These are phyloP conservation scores for Lordiphosa clarofinis DNA, from an alignment of 1,140 invertebrate genomes.

Conservation along the genomic window DNA sequence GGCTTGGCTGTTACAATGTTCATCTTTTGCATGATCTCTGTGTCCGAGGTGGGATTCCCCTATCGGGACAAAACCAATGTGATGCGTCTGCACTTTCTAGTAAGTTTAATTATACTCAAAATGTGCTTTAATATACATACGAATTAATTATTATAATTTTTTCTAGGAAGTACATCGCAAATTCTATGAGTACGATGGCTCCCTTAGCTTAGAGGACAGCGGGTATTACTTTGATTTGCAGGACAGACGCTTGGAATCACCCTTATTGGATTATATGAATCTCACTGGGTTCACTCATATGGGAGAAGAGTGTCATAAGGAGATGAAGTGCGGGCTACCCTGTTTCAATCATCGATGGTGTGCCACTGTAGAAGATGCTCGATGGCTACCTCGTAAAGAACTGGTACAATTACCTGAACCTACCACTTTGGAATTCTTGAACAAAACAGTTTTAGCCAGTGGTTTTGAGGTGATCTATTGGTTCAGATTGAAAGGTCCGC, in stretches of 20 bases:
- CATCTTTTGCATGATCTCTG: conserved; percentile 83
- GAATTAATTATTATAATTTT: too few relatives aligned
- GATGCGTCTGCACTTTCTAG: conserved; percentile 85
- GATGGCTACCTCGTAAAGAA: conserved; percentile 50
- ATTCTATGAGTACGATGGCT: conserved; percentile 82
- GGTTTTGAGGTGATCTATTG: conserved; percentile 23
- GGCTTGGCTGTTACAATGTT: conserved; percentile 79
- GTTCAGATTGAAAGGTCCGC: conserved; percentile 82
- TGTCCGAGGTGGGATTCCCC: conserved; percentile 88
- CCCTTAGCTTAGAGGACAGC: conserved; percentile 81
- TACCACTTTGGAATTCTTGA: conserved; percentile 33
- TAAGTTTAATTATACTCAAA: conserved; percentile 67
- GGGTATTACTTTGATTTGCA: conserved; percentile 87
- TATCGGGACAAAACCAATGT: conserved; percentile 86
- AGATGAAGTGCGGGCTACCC: conserved; percentile 87
- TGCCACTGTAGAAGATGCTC: conserved; percentile 29
- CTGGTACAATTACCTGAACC: conserved; percentile 40
- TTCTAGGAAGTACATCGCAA: conserved; percentile 83
- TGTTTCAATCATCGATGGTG: conserved; percentile 83
- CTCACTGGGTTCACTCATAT: conserved; percentile 81
- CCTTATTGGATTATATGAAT: conserved; percentile 80
- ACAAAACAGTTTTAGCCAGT: conserved; percentile 23
- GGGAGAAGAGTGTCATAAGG: conserved; percentile 82
- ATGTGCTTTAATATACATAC: too few relatives aligned
- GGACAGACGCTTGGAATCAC: conserved; percentile 85